Conservation (phyloP, 2,797 vertebrate genomes). For the Oreortyx pictus region DNA sequence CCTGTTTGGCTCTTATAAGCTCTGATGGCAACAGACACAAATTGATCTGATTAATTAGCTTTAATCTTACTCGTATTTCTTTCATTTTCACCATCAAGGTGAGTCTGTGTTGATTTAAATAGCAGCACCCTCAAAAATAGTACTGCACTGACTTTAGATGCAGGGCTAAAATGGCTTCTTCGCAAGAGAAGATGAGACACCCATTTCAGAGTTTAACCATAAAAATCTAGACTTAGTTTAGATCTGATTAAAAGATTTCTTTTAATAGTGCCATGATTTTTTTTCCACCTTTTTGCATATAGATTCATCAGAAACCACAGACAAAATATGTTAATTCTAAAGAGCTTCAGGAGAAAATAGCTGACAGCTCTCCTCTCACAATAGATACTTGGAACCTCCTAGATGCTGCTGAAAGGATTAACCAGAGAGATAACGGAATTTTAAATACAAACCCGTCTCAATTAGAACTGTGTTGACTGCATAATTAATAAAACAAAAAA, state of each 20-base stretch:
- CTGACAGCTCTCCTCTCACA: neutral
- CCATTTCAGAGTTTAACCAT: neutral
- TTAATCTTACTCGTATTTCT: neutral
- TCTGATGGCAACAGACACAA: neutral
- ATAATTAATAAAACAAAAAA: neutral
- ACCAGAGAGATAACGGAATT: neutral
- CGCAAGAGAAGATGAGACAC: neutral
- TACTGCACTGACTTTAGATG: neutral
- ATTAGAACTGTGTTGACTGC: neutral
- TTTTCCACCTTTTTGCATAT: conserved; percentile 8
- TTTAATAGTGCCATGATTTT: neutral
- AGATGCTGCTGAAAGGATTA: neutral
- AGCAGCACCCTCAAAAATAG: too few species aligned
- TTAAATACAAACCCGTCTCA: neutral
- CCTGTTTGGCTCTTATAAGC: neutral
- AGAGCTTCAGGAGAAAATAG: conserved; percentile 73
- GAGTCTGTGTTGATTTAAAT: neutral
- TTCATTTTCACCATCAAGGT: neutral
- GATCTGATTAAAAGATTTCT: neutral
- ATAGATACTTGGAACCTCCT: neutral
- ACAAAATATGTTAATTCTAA: conserved; percentile 61
- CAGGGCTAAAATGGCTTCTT: neutral
- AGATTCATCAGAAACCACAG: conserved; percentile 24
- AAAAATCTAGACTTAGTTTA: neutral
- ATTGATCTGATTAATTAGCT: neutral